Evolutionary conservation across 2,113 vertebrate species (phyloP).

Genomic region (Brachypodius melanocephalos): DNA sequence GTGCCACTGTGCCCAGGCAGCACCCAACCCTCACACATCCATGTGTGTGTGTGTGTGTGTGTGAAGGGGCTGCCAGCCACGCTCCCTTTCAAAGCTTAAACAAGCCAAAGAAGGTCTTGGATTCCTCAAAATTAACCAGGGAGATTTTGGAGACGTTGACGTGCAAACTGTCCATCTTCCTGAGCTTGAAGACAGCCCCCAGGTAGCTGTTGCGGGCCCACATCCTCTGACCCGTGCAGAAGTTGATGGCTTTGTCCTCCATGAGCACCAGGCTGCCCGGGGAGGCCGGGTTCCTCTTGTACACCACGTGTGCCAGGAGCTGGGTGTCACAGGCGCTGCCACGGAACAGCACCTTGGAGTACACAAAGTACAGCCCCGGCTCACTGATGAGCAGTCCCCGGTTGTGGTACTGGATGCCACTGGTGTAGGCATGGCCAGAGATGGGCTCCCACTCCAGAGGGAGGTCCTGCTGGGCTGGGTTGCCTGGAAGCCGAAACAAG

Average conservation of each 20-base stretch:
- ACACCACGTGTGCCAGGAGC: conserved; percentile 73
- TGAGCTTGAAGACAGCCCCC: conserved; percentile 74
- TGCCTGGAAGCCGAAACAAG: conserved; percentile 52
- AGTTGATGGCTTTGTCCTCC: conserved; percentile 69
- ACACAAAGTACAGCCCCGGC: conserved; percentile 83
- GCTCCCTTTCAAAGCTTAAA: conserved; percentile 67
- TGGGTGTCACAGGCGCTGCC: conserved; percentile 62
- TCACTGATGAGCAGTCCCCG: conserved; percentile 79
- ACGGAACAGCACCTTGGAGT: conserved; percentile 82
- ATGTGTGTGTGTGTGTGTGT: fast-evolving
- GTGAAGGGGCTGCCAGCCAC: not conserved
- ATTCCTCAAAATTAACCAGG: conserved; percentile 74
- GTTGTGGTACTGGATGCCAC: conserved; percentile 74
- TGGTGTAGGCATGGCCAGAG: conserved; percentile 70
- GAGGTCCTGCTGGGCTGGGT: conserved; percentile 13
- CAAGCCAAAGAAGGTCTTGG: conserved; percentile 78
- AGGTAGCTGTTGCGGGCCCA: conserved; percentile 77
- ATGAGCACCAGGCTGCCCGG: conserved; percentile 65
- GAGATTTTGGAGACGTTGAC: conserved; percentile 71
- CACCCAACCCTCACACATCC: fast-evolving
- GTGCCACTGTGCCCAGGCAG: not conserved
- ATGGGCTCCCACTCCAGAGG: conserved; percentile 80
- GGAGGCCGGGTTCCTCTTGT: conserved; percentile 59
- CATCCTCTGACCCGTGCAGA: conserved; percentile 23
- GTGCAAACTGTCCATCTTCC: conserved; percentile 64